These are phyloP conservation scores for Spicauda simplicius DNA, from an alignment of 2,888 invertebrate species.

Conservation along the genomic window DNA sequence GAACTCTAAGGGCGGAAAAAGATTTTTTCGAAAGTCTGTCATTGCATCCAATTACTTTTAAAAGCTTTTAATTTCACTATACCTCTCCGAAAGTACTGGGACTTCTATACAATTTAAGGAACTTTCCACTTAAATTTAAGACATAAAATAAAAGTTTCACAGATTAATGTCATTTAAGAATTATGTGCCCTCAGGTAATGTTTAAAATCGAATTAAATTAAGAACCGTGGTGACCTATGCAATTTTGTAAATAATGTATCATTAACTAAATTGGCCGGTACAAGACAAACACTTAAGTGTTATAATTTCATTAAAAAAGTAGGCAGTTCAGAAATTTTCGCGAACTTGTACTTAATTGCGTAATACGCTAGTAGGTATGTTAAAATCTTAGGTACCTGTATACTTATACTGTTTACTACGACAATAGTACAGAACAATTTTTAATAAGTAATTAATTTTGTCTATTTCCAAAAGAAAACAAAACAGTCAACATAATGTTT, in stretches of 20 bases:
- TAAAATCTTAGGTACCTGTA: neutral
- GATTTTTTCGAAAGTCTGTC: too few relatives aligned
- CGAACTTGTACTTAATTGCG: neutral
- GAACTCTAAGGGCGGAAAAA: too few relatives aligned
- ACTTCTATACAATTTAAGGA: neutral
- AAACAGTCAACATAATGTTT: too few relatives aligned
- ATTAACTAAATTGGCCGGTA: slow-evolving; percentile 31
- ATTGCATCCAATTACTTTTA: too few relatives aligned
- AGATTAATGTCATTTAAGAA: slow-evolving; percentile 22
- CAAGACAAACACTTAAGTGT: slow-evolving; percentile 27
- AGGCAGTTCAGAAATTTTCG: neutral
- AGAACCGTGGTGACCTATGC: slow-evolving; percentile 20
- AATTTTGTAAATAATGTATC: slow-evolving; percentile 26
- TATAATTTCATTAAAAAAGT: slow-evolving; percentile 26
- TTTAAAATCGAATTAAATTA: slow-evolving; percentile 32
- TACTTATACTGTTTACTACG: too few relatives aligned
- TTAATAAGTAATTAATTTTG: too few relatives aligned
- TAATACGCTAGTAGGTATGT: neutral
- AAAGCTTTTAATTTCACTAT: neutral
- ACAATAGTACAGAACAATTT: too few relatives aligned
- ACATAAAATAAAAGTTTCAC: slow-evolving; percentile 1
- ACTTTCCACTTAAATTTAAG: neutral
- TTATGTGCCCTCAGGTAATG: neutral
- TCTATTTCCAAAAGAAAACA: too few relatives aligned
- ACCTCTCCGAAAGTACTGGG: neutral